These are phyloP conservation scores for Heliconius ethilla DNA, from an alignment of 2,888 invertebrate genomes.

Conservation along the genomic window DNA sequence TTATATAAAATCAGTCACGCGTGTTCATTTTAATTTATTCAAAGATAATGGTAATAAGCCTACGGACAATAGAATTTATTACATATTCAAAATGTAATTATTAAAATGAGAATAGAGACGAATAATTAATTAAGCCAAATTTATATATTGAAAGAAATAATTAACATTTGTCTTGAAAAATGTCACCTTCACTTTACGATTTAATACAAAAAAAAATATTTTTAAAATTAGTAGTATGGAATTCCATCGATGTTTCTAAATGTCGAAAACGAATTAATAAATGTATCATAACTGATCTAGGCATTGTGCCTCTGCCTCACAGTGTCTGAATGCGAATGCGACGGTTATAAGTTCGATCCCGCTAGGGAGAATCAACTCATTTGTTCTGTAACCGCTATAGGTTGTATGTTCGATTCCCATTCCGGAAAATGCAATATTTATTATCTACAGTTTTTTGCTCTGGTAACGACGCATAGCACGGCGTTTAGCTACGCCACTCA, in stretches of 20 bases:
- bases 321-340: too few species aligned
- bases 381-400: background rate
- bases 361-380: too few species aligned
- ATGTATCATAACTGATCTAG: background rate
- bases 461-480: background rate
- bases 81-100: constrained; percentile 10
- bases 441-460: background rate
- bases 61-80: constrained; percentile 13
- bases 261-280: background rate
- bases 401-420: background rate
- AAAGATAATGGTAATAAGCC: constrained; percentile 6
- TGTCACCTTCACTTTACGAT: background rate
- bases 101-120: background rate
- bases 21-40: background rate
- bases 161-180: background rate
- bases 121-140: background rate
- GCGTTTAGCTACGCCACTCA: background rate
- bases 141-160: background rate
- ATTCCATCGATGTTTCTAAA: too few species aligned
- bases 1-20: background rate
- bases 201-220: background rate
- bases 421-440: background rate
- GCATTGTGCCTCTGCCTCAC: too few species aligned
- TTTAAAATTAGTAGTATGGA: background rate
- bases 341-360: too few species aligned